Conservation (phyloP, 2,888 invertebrate species). For the Tenthredo notha region DNA sequence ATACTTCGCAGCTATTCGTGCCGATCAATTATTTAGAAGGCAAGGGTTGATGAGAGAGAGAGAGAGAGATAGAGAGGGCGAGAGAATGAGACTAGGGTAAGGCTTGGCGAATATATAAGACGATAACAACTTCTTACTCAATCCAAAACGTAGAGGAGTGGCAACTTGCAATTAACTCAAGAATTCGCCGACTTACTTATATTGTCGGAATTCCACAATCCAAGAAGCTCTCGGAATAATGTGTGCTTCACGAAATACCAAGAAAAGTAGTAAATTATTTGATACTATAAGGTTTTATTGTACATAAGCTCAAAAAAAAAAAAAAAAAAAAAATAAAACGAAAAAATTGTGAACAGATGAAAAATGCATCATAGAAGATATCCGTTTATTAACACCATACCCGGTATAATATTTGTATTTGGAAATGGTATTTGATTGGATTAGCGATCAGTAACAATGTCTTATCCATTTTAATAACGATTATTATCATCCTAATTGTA, state of each 20-base stretch:
- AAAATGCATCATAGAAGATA: too few species aligned
- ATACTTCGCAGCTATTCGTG: slow-evolving; percentile 9
- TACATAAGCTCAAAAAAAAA: too few species aligned
- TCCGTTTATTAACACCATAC: too few species aligned
- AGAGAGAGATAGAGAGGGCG: neutral
- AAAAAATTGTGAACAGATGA: too few species aligned
- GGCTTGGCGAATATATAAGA: neutral
- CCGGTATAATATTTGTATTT: too few species aligned
- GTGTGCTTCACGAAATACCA: neutral
- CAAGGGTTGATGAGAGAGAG: slow-evolving; percentile 21
- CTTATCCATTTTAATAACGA: neutral
- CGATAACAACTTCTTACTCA: slow-evolving; percentile 14
- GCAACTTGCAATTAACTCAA: neutral
- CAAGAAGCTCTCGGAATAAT: neutral
- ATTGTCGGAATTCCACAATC: neutral
- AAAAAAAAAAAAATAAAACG: too few species aligned
- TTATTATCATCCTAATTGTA: neutral
- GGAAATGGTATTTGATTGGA: too few species aligned
- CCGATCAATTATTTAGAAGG: slow-evolving; percentile 36
- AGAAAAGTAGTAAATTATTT: too few species aligned
- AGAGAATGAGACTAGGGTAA: neutral
- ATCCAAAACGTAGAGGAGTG: neutral
- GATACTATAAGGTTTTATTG: too few species aligned
- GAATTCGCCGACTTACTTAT: neutral
- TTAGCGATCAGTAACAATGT: neutral